A percentile compares a stretch with the other conserved stretches of the same genome.
These are phyloP conservation scores for Enteromius radiatus DNA, from an alignment of 2,797 vertebrate species.

Conservation along the genomic window DNA sequence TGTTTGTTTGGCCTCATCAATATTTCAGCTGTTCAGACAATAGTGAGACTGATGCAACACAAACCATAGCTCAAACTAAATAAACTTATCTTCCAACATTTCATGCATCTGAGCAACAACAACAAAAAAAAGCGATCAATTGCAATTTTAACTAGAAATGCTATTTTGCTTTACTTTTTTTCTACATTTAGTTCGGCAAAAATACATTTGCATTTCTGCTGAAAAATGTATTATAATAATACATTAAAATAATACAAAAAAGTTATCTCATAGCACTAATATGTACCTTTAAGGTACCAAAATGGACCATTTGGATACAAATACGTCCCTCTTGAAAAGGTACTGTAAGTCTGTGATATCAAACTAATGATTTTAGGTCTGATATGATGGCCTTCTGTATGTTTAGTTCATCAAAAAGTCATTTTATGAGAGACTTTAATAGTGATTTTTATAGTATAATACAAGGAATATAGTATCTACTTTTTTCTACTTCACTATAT, in stretches of 20 bases:
- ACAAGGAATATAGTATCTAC: not conserved
- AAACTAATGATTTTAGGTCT: too few species aligned
- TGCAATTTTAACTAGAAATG: not conserved
- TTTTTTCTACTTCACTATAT: not conserved
- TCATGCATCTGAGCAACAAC: not conserved
- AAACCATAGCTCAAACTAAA: conserved; percentile 1
- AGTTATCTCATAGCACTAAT: too few species aligned
- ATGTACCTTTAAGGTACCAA: too few species aligned
- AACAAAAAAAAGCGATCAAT: not conserved
- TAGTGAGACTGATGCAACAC: not conserved
- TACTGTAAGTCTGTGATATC: too few species aligned
- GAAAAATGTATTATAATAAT: not conserved
- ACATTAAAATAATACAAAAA: not conserved
- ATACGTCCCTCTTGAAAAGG: too few species aligned
- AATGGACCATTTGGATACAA: too few species aligned
- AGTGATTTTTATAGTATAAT: too few species aligned
- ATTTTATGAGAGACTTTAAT: not conserved
- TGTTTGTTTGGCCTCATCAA: conserved; percentile 14
- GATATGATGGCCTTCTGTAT: not conserved
- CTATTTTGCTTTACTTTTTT: not conserved
- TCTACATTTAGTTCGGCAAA: not conserved
- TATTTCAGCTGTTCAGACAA: conserved; percentile 10
- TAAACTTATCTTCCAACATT: not conserved
- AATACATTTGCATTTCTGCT: not conserved
- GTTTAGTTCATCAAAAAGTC: not conserved